Evolutionary conservation across 2,797 vertebrate species (phyloP).

Genomic region (Chanos chanos): DNA sequence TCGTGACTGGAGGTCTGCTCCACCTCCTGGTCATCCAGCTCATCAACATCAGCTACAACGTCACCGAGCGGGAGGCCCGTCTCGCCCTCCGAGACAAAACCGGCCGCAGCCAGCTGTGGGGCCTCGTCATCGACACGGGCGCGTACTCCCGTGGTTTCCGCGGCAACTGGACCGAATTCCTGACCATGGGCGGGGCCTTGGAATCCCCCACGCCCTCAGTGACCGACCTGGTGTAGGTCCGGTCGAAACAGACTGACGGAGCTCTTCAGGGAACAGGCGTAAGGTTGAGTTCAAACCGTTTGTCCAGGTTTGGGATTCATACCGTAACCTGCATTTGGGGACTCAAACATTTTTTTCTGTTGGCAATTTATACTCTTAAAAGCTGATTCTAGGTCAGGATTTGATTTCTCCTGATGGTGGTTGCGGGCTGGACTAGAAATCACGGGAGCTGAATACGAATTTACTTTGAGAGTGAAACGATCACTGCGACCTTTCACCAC

Average conservation of each 20-base stretch:
- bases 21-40: constrained; percentile 89
- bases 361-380: too few relatives aligned
- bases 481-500: constrained; percentile 43
- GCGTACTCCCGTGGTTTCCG: constrained; percentile 80
- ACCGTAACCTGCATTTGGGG: too few relatives aligned
- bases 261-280: too few relatives aligned
- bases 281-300: too few relatives aligned
- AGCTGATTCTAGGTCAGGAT: too few relatives aligned
- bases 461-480: background rate
- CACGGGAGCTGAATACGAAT: background rate
- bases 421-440: background rate
- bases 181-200: constrained; percentile 65
- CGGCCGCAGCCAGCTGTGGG: constrained; percentile 74
- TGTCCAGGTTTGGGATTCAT: too few relatives aligned
- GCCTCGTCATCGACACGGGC: constrained; percentile 83
- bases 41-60: constrained; percentile 91
- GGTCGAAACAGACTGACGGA: background rate
- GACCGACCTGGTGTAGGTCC: constrained; percentile 60
- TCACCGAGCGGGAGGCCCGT: constrained; percentile 90
- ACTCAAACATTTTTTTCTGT: too few relatives aligned
- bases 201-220: constrained; percentile 21
- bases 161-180: constrained; percentile 88
- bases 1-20: constrained; percentile 85
- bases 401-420: too few relatives aligned
- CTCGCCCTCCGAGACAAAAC: constrained; percentile 80